Evolutionary conservation across 2,888 invertebrate genomes (phyloP).

Genomic region (Matsumyia berberina): DNA sequence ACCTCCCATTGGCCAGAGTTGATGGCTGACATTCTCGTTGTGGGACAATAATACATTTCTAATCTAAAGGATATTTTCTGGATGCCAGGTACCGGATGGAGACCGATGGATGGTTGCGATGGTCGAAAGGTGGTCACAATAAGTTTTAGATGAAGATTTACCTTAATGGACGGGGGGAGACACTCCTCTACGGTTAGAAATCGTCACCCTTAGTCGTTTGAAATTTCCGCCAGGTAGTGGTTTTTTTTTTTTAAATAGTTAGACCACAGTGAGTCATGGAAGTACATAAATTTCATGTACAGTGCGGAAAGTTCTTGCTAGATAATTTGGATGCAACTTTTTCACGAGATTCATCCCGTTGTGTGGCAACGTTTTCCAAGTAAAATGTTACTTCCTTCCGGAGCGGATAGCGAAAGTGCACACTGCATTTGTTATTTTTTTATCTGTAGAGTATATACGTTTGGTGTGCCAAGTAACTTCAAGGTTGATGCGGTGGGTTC

Average conservation of each 20-base stretch:
- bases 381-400: conserved; percentile 52
- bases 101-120: conserved; percentile 12
- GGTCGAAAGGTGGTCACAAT: conserved; percentile 7
- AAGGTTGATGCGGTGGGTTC: neutral
- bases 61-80: conserved; percentile 68
- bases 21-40: conserved; percentile 34
- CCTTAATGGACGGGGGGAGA: neutral
- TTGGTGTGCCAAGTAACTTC: neutral
- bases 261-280: neutral
- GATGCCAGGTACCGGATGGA: conserved; percentile 60
- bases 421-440: conserved; percentile 35
- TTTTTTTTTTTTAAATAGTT: neutral
- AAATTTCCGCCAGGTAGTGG: conserved; percentile 13
- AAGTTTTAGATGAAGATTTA: conserved; percentile 42
- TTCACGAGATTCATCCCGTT: neutral
- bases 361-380: conserved; percentile 8
- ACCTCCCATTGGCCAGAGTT: conserved; percentile 12
- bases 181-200: neutral
- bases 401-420: conserved; percentile 16
- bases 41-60: conserved; percentile 61
- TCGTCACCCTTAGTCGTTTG: neutral
- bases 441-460: neutral
- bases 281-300: conserved; percentile 17
- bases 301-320: neutral
- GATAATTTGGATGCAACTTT: conserved; percentile 8